Base-by-base conservation (phyloP, 2,888 invertebrate species). In the Sipunculus nudus region DNA sequence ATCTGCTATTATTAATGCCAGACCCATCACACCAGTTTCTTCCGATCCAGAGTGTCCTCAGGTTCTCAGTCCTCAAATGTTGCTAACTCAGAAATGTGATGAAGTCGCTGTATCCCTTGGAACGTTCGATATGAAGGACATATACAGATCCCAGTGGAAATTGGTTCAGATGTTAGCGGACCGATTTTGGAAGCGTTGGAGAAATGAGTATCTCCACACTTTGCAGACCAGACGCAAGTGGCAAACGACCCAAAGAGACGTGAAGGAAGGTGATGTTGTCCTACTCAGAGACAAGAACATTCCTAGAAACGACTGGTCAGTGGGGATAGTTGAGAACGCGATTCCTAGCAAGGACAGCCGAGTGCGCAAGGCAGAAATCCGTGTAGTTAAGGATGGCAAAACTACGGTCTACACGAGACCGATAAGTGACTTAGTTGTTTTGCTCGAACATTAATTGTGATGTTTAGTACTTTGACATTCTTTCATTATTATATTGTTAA, bases 141-240 rank as follows among this genome's bases (percentile, higher is more conserved):
- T 35, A 21, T 65, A 65, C 32, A 6, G 21, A n/a, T 46, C 32
- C 10, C 58, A 61, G 13, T 63, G 63, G 63, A 29, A 57, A 10
- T 56, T 59, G 21, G 57, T 61, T 32, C 61, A 65, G 39, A 61
- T 59, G 32, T 40, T 65, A 45, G 57, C 59, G 3, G 43, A 56
- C 38, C 13, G 56, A 25, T 65, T 65, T 21, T 65, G 61, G 59
- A 32, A 32, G 21, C 53, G 57, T 23, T 65, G 65, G 61, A 31
- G 50, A 2, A 25, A 35, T 1, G 61, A 61, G 45, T 57, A 61
- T 46, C 6, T 58, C 25, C 57, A 47, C 6, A 10, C 29, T 3
- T 38, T 53, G 32, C 61, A 61, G 38, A 31, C 40, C 21, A 19
- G 61, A 29, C 47, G 40, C n/a, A 61, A 61, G 23, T 57, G 48